phyloP scores from a whole-genome alignment of 64 coral and sea anemone genomes.

The Montipora efflorescens region DNA sequence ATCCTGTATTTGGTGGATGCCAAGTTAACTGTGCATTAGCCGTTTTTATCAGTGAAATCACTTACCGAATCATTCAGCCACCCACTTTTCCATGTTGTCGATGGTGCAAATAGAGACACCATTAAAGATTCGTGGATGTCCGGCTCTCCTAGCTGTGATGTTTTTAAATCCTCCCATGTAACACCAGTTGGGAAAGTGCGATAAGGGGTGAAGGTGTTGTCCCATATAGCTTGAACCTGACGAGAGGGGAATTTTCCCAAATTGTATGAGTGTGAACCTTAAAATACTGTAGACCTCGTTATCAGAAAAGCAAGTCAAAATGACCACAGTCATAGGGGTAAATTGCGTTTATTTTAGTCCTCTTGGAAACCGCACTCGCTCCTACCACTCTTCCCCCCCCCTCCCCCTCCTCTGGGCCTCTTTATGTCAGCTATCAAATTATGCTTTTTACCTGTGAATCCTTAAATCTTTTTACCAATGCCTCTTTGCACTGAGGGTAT shows the following conservation, averaged over 20 bases:
- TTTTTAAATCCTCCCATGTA: background rate
- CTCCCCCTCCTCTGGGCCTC: background rate
- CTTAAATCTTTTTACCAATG: background rate
- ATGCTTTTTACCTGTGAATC: background rate
- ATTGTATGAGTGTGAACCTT: background rate
- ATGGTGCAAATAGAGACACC: background rate
- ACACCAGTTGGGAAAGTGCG: background rate
- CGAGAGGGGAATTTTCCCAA: no score
- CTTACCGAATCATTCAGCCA: background rate
- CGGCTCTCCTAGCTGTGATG: background rate
- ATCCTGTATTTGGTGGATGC: no score
- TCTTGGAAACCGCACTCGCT: no score
- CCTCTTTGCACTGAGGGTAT: background rate
- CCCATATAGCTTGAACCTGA: no score
- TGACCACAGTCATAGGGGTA: no score
- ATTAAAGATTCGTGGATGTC: background rate
- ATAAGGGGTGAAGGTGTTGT: background rate
- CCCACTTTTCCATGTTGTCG: background rate
- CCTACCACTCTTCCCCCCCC: no score
- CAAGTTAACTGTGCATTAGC: no score
- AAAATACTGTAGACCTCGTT: background rate
- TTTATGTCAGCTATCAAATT: background rate
- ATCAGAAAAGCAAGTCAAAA: background rate
- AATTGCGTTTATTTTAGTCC: no score
- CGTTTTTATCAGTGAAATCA: no score